A percentile compares a stretch with the other conserved stretches of the same genome.
Evolutionary conservation across 2,113 vertebrate species (phyloP).

Genomic region (Hemiscyllium ocellatum): DNA sequence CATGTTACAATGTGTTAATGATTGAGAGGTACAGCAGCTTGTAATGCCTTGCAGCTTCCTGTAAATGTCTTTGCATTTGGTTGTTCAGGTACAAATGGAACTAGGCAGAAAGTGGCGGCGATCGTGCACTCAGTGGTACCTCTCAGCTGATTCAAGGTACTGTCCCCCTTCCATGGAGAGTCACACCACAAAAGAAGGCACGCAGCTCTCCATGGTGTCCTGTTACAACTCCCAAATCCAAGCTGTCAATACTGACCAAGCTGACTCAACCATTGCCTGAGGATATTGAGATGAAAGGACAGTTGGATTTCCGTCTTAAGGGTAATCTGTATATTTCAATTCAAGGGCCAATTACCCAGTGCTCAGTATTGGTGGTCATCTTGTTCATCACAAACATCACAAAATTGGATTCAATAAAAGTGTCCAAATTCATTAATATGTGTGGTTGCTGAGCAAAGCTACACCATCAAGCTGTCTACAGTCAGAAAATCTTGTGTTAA

Average conservation of each 20-base stretch:
- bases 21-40: not conserved
- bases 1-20: not conserved
- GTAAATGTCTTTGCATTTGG: not conserved
- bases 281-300: not conserved
- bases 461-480: not conserved
- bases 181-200: slow-evolving; percentile 9
- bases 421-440: no score
- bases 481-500: not conserved
- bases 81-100: slow-evolving; percentile 5
- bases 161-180: slow-evolving; percentile 8
- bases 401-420: not conserved
- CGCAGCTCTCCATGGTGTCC: slow-evolving; percentile 12
- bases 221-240: not conserved
- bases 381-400: not conserved
- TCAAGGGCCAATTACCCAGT: not conserved
- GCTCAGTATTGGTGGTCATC: not conserved
- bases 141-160: not conserved
- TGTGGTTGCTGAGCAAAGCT: not conserved
- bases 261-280: not conserved
- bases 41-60: not conserved
- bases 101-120: not conserved
- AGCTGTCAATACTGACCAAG: not conserved
- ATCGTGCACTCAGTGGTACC: slow-evolving; percentile 16
- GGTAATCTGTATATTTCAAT: no score
- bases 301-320: not conserved